Base-by-base conservation (phyloP, 2,888 invertebrate genomes). In the Drosophila incognita region DNA sequence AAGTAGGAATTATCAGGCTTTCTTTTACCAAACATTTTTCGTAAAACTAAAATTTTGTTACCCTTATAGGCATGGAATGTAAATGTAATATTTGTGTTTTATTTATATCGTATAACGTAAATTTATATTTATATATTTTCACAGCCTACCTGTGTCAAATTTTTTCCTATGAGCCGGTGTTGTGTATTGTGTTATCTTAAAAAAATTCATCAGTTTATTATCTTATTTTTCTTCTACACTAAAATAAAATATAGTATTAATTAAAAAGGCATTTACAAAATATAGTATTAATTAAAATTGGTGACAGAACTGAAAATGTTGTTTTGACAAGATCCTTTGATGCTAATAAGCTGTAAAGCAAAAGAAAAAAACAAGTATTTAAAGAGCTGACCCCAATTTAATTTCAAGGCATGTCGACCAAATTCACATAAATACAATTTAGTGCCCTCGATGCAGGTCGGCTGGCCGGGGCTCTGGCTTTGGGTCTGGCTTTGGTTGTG, bases 1-100 rank as follows among this genome's bases (percentile, higher is more conserved):
- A 82, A 72, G 38, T 81, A 90, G 1, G 82, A 66, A 15, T 78
- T 74, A 27, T 78, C 70, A 48, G 52, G 36, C 57, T 76, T 69
- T 33, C 88, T 89, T 68, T 87, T 83, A 40, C 76, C 81, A 62
- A 82, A 83, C 86, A 91, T 90, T 78, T 90, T 91, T 29, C 63
- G 74, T 69, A 88, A 53, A 59, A 90, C 86, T 40, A 82, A 85
- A 90, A 92, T 91, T 92, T 92, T 87, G 81, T 82, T 82, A 51
- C 73, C 81, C 84, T 82, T 83, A 48, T 79, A 54, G 79, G 69
- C 76, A 79, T 69, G 36, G 65, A 82, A 73, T 71, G 52, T 56
- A 65, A 72, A 74, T 74, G 58, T 33, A 13, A 60, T 6, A 15
- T 13, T 29, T 42, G 56, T 33, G 24, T 49, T 64, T 33, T 15